A percentile compares a stretch with the other conserved stretches of the same genome.
These are phyloP conservation scores for Trachops cirrhosus DNA, from an alignment of 2,797 vertebrate species.

Conservation along the genomic window DNA sequence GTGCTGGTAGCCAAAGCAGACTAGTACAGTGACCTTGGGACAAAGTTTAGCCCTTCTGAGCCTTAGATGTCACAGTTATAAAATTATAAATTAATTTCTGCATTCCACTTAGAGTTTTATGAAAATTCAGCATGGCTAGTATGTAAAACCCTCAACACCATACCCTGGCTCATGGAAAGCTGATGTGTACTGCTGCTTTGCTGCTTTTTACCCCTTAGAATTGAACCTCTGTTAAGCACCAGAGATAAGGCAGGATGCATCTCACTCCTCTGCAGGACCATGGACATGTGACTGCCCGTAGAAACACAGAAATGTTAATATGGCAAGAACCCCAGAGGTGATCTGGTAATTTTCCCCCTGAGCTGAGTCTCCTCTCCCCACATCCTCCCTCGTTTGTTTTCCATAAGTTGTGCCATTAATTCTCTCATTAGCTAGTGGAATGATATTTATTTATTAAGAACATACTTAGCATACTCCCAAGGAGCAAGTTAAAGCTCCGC, in stretches of 20 bases:
- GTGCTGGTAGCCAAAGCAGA: neutral
- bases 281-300: neutral
- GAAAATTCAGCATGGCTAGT: neutral
- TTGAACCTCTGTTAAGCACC: neutral
- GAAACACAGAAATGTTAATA: neutral
- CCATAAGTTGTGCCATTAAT: constrained; percentile 45
- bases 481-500: constrained; percentile 40
- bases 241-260: neutral
- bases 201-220: neutral
- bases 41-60: constrained; percentile 29
- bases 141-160: neutral
- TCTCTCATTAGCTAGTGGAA: constrained; percentile 43
- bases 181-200: too few species aligned
- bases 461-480: constrained; percentile 54
- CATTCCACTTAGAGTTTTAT: neutral
- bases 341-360: neutral
- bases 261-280: neutral
- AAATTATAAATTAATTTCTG: neutral
- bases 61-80: constrained; percentile 1
- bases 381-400: neutral
- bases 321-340: neutral
- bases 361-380: neutral
- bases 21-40: neutral
- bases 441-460: constrained; percentile 68
- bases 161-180: too few species aligned